Evolutionary conservation across 1,140 invertebrate genomes (phyloP), one percentile per base, ranked within the genome.

Genomic region (Lasioglossum albipes): DNA sequence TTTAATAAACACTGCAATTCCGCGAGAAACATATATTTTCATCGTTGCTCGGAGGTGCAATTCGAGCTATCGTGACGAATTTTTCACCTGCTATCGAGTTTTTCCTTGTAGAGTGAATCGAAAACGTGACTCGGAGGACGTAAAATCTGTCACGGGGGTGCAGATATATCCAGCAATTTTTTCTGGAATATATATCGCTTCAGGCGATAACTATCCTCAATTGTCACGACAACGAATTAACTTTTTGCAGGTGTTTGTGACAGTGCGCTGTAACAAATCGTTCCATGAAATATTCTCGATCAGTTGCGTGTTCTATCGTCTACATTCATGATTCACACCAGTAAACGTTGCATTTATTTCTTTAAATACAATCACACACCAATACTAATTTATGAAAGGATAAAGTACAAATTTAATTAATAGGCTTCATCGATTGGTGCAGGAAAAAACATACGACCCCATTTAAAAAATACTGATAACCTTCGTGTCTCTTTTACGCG

Each of bases 21-120:
- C 45, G 12, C 45, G 45, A 45, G 0, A 45, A 45, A 5, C 31
- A 12, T 64, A 64, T 64, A 64, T 31, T 31, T 64, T 6, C 22
- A n/a, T 31, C 61, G 61, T 64, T 64, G 42, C 22, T 20, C 22
- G 16, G 16, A 7, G n/a, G 41, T 27, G 57, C 41, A 9, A 66
- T 75, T 13, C 45, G 3, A 49, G 27, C 31, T 49, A 66, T 49
- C 61, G 36, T 13, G 27, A 31, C 20, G 61, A 75, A 75, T 65
- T 75, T 75, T 75, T 75, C 61, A 66, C 18, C 45, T 5, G 45
- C 18, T 13, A 64, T 74, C 27, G 42, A 31, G 9, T 10, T 36
- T 62, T 73, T 73, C 62, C 57, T 74, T 27, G n/a, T 41, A 65
- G 13, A 49, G 27, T 18, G 20, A 31, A 75, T 52, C 62, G 45